phyloP scores from a whole-genome alignment of 2,797 vertebrate species.

The Girardinus metallicus region DNA sequence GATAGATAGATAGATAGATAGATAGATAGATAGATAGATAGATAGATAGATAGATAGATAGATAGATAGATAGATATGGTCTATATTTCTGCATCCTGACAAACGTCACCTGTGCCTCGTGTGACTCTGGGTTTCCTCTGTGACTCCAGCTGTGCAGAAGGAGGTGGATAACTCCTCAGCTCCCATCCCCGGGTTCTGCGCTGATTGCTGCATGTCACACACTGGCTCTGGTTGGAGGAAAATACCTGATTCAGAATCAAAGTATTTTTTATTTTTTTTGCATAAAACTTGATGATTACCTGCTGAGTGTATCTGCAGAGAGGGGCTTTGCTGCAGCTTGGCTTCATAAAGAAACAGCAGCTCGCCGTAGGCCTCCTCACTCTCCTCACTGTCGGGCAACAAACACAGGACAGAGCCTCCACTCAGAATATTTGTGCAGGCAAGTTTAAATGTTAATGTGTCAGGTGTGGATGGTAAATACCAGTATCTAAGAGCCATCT shows the following conservation, averaged over 20 bases:
- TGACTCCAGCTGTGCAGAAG: conserved; percentile 71
- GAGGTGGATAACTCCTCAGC: conserved; percentile 73
- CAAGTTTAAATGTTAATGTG: conserved; percentile 10
- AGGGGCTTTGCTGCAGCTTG: conserved; percentile 65
- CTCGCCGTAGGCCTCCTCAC: conserved; percentile 82
- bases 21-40: too few species aligned
- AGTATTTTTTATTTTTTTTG: conserved; percentile 13
- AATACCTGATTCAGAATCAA: conserved; percentile 17
- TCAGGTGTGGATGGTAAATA: conserved; percentile 55
- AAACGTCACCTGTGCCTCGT: conserved; percentile 59
- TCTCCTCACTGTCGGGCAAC: conserved; percentile 86
- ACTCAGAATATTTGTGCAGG: conserved; percentile 12
- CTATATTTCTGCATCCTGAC: conserved; percentile 8
- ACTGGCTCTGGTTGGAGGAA: conserved; percentile 52
- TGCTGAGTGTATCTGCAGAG: conserved; percentile 48
- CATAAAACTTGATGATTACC: conserved; percentile 54
- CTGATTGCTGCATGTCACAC: conserved; percentile 40
- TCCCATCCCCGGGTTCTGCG: conserved; percentile 44
- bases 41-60: too few species aligned
- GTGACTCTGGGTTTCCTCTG: conserved; percentile 50
- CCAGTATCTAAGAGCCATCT: conserved; percentile 87
- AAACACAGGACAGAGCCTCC: conserved; percentile 8
- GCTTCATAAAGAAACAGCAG: conserved; percentile 81
- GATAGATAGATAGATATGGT: too few species aligned
- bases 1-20: too few species aligned